Conservation (phyloP, 92 coral and sea anemone species). For the Umimayanthus chanpuru region DNA sequence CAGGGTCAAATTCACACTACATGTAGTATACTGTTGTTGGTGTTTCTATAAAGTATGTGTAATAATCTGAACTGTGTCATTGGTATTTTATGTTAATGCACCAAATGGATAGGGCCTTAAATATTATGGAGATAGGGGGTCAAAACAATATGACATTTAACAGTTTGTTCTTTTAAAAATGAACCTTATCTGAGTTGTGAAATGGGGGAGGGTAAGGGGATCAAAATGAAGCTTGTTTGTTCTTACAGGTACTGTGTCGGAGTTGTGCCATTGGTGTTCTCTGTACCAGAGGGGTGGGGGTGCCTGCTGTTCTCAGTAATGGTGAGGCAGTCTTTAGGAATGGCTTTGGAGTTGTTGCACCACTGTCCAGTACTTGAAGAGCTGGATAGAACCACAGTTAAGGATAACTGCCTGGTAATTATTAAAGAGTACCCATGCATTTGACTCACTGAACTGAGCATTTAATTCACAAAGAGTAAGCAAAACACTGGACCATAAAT, state of each 20-base stretch:
- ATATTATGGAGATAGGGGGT: not conserved
- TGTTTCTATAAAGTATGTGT: not conserved
- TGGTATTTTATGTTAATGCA: too few relatives aligned
- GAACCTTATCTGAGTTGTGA: not conserved
- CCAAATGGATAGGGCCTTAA: too few relatives aligned
- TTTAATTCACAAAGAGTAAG: too few relatives aligned
- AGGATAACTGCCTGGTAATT: not conserved
- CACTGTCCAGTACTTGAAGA: slow-evolving; percentile 82
- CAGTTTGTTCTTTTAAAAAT: not conserved
- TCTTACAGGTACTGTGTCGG: slow-evolving; percentile 88
- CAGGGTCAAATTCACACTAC: not conserved
- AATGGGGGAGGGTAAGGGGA: not conserved
- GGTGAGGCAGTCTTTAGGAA: slow-evolving; percentile 81
- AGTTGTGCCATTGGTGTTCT: slow-evolving; percentile 67
- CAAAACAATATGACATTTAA: not conserved
- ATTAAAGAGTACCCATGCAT: too few relatives aligned
- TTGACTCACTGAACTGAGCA: too few relatives aligned
- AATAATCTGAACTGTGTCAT: not conserved
- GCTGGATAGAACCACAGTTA: slow-evolving; percentile 50
- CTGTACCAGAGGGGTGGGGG: slow-evolving; percentile 87
- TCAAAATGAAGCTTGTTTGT: not conserved
- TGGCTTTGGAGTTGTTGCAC: slow-evolving; percentile 74
- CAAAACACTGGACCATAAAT: not conserved
- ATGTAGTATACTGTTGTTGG: too few relatives aligned
- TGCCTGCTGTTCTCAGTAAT: slow-evolving; percentile 66